Evolutionary conservation across 2,797 vertebrate genomes (phyloP).

Genomic region (Cynodonichthys magdalenae): DNA sequence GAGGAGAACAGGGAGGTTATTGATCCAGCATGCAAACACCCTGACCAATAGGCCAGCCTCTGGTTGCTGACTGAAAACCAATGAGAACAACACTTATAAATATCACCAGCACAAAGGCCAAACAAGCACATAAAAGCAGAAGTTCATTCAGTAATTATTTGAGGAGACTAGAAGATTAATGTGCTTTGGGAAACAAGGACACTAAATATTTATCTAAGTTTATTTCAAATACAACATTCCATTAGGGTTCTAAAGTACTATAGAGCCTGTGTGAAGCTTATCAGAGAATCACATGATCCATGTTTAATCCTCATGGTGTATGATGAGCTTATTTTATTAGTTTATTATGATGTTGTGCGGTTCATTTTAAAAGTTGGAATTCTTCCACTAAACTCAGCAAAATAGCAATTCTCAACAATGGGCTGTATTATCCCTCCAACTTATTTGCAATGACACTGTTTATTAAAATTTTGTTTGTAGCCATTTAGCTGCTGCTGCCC

Average conservation of each 20-base stretch:
- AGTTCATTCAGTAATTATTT: conserved; percentile 21
- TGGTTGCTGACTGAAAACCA: conserved; percentile 38
- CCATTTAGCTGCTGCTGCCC: conserved; percentile 36
- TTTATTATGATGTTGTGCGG: too few relatives aligned
- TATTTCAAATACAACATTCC: conserved; percentile 10
- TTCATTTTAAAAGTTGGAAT: too few relatives aligned
- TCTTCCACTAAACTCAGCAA: too few relatives aligned
- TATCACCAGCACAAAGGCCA: conserved; percentile 15
- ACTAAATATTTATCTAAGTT: conserved; percentile 1
- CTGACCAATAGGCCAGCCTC: conserved; percentile 41
- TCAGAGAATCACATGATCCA: too few relatives aligned
- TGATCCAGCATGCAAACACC: conserved; percentile 73
- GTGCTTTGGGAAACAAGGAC: conserved; percentile 8
- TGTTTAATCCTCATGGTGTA: too few relatives aligned
- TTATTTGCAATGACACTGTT: conserved; percentile 27
- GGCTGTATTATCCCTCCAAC: conserved; percentile 2
- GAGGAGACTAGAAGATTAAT: neutral
- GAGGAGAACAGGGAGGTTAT: conserved; percentile 67
- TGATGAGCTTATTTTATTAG: too few relatives aligned
- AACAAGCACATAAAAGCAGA: conserved; percentile 5
- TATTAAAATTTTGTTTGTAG: conserved; percentile 17
- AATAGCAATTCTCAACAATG: too few relatives aligned
- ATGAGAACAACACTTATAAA: conserved; percentile 25
- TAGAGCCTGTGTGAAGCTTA: too few relatives aligned
- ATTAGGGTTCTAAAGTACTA: neutral